Percentiles rank a stretch among this genome's conserved stretches.
Evolutionary conservation across 1,140 invertebrate genomes (phyloP).

Genomic region (Parasteatoda tepidariorum): DNA sequence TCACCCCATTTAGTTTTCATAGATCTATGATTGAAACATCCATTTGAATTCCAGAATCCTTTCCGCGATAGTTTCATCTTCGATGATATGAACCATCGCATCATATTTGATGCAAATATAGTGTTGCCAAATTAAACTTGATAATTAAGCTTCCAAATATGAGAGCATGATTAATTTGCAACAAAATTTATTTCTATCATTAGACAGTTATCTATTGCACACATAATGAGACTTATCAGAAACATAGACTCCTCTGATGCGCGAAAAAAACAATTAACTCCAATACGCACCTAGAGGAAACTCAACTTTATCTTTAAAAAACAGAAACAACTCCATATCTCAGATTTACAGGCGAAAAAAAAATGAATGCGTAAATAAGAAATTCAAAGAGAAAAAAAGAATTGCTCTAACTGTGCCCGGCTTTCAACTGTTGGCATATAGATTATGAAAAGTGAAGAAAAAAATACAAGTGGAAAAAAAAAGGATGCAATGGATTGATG

Average conservation of each 20-base stretch:
- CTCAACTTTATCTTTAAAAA: slow-evolving; percentile 33
- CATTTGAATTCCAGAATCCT: no score
- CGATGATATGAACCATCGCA: no score
- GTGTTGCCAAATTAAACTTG: no score
- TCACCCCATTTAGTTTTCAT: no score
- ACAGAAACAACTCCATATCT: slow-evolving; percentile 35
- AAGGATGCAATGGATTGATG: slow-evolving; percentile 19
- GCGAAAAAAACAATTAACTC: slow-evolving; percentile 21
- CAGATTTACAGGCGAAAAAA: slow-evolving; percentile 35
- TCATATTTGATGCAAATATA: no score
- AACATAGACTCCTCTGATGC: background rate
- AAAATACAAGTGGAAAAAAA: slow-evolving; percentile 11
- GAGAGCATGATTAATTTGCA: no score
- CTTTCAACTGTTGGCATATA: background rate
- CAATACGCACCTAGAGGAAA: slow-evolving; percentile 3
- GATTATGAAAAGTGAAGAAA: background rate
- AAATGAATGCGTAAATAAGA: slow-evolving; percentile 23
- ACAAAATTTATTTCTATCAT: background rate
- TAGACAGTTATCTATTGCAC: background rate
- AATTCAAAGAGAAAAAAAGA: slow-evolving; percentile 5
- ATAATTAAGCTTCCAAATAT: no score
- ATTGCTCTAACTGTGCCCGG: background rate
- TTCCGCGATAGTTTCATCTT: no score
- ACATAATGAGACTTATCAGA: slow-evolving; percentile 6
- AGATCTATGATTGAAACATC: no score